These are phyloP conservation scores for Siderastrea radians DNA, from an alignment of 92 coral and sea anemone genomes.

Conservation along the genomic window DNA sequence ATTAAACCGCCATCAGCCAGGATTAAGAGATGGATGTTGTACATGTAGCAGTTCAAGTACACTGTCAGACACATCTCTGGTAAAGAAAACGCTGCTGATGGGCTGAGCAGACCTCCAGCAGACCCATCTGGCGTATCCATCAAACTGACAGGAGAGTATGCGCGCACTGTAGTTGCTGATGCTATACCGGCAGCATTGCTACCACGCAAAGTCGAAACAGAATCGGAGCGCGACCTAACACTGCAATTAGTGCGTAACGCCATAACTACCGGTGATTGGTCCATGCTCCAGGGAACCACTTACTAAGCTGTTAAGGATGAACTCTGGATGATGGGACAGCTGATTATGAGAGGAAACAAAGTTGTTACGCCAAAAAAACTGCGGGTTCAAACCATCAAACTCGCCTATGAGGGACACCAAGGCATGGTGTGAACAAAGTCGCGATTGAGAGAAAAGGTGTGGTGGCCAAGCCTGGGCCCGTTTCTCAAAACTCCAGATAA, in stretches of 20 bases:
- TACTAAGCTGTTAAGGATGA: constrained; percentile 51
- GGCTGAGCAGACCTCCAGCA: constrained; percentile 65
- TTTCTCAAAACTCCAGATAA: too few species aligned
- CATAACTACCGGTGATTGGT: constrained; percentile 39
- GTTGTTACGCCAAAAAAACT: constrained; percentile 51
- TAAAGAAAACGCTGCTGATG: constrained; percentile 64
- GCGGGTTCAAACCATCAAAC: constrained; percentile 33
- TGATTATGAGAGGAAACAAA: constrained; percentile 45
- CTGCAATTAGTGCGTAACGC: constrained; percentile 8
- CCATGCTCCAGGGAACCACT: constrained; percentile 31
- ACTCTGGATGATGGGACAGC: constrained; percentile 58
- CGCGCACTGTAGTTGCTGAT: constrained; percentile 61
- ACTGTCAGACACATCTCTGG: constrained; percentile 57
- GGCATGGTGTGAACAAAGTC: too few species aligned
- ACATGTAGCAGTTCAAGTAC: constrained; percentile 60
- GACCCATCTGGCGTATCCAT: constrained; percentile 15
- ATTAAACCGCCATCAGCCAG: constrained; percentile 55
- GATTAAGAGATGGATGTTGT: constrained; percentile 68
- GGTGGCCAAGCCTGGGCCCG: too few species aligned
- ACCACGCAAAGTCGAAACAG: constrained; percentile 50
- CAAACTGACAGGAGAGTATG: constrained; percentile 41
- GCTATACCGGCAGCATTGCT: too few species aligned
- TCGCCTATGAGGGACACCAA: constrained; percentile 48
- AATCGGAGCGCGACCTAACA: not conserved
- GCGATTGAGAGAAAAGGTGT: too few species aligned